Evolutionary conservation across 2,888 invertebrate genomes (phyloP), one percentile per base, ranked within the genome.

Genomic region (Zygogramma bicolorata): DNA sequence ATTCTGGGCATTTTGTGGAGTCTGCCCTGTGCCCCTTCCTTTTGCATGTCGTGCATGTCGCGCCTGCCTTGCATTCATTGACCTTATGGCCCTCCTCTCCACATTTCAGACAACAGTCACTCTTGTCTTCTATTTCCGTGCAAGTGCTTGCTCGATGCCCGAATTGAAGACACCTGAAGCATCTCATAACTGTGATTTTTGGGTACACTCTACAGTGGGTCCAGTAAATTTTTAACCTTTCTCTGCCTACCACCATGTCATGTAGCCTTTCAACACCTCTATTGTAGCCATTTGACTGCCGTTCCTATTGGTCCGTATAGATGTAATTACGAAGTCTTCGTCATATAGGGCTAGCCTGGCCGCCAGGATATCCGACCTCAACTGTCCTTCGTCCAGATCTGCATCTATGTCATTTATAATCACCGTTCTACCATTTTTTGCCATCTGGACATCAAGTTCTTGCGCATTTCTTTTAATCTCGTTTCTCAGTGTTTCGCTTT

Each of bases 381-480:
- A 22, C 13, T 57, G 57, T 18, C 25, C 57, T 7, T n/a, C 22
- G 5, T 13, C 27, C 8, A 57, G 57, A 25, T 58, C 58, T 1
- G 58, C 58, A 31, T 58, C 58, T 10, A 58, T 58, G n/a, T 58
- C 58, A 8, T 27, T 58, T 27, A 58, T 58, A 29, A 13, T 27
- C 1, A n/a, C 7, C 10, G 58, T 58, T n/a, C 5, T 25, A 3
- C 29, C 15, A 29, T 58, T 58, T 27, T n/a, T 58, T 3, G 58
- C 13, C 58, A 13, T 10, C 13, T 27, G 27, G n/a, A 58, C 58
- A 3, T 27, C 22, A 4, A 18, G 27, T n/a, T 59, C 59, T 6
- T 29, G 57, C 15, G 57, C 15, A 20, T 59, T 65, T 31, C 31
- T 65, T 10, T 22, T 49, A 0, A 65, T 49, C 31, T 65, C 53